Conservation (phyloP, 2,797 vertebrate species). For the Melanotaenia nigrans region DNA sequence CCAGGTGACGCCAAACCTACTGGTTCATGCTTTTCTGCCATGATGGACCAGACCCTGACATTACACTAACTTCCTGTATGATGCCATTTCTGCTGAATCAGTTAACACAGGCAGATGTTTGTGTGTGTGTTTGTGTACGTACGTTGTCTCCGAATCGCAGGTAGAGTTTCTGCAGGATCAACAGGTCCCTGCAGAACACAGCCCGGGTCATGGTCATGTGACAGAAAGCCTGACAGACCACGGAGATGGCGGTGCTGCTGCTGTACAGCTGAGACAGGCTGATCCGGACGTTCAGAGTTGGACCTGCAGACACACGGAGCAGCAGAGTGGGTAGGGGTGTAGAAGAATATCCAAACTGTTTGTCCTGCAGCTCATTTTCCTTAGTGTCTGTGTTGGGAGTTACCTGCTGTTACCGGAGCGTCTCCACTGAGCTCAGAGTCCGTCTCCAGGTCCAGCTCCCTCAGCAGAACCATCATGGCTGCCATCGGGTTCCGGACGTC, state of each 20-base stretch:
- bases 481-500: slow-evolving; percentile 88
- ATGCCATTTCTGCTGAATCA: too few relatives aligned
- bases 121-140: slow-evolving; percentile 30
- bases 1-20: too few relatives aligned
- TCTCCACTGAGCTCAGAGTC: slow-evolving; percentile 82
- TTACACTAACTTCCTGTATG: too few relatives aligned
- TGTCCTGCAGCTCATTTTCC: too few relatives aligned
- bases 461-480: slow-evolving; percentile 86
- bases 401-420: slow-evolving; percentile 42
- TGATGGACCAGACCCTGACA: too few relatives aligned
- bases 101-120: too few relatives aligned
- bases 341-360: too few relatives aligned
- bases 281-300: slow-evolving; percentile 81
- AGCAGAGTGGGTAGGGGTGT: too few relatives aligned
- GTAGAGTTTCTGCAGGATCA: slow-evolving; percentile 92
- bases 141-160: slow-evolving; percentile 88
- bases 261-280: slow-evolving; percentile 90
- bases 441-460: slow-evolving; percentile 94
- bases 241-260: slow-evolving; percentile 77
- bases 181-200: slow-evolving; percentile 91
- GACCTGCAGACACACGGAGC: slow-evolving; percentile 75
- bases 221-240: slow-evolving; percentile 86
- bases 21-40: too few relatives aligned
- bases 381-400: too few relatives aligned
- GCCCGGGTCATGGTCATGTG: slow-evolving; percentile 87